Evolutionary conservation across 2,113 vertebrate genomes (phyloP).

Genomic region (Vulpes lagopus): DNA sequence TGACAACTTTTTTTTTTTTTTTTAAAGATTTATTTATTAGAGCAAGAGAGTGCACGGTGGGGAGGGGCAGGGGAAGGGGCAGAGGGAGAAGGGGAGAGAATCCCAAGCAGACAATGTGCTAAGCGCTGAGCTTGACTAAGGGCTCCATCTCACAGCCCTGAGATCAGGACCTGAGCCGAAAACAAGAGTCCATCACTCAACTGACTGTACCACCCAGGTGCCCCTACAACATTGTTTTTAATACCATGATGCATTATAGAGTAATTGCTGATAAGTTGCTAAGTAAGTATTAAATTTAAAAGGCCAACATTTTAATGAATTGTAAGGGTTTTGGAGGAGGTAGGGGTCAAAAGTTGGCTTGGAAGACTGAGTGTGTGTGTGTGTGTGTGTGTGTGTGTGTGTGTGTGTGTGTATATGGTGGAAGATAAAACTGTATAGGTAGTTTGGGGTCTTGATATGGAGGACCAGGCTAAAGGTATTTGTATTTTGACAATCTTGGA

Average conservation of each 20-base stretch:
- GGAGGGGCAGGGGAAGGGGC: not conserved
- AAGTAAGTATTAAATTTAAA: constrained; percentile 18
- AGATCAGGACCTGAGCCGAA: not conserved
- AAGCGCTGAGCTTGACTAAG: not conserved
- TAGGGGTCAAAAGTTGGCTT: not conserved
- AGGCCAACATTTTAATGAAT: not conserved
- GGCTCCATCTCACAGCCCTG: not conserved
- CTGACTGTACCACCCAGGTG: not conserved
- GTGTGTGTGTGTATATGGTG: no score
- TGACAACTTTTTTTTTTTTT: not conserved
- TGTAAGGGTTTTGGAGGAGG: not conserved
- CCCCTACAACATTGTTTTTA: not conserved
- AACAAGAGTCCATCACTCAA: not conserved
- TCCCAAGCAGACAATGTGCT: not conserved
- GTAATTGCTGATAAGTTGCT: not conserved
- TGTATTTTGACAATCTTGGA: not conserved
- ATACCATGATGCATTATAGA: not conserved
- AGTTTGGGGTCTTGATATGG: not conserved
- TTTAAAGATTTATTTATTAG: not conserved
- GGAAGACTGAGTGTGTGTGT: not conserved
- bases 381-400: no score
- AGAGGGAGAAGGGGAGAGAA: not conserved
- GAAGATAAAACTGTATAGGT: not conserved
- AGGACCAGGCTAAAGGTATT: not conserved
- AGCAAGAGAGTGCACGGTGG: not conserved